A percentile compares a stretch with the other conserved stretches of the same genome.
Evolutionary conservation across 2,797 vertebrate species (phyloP).

Genomic region (Perdix hodgsoniae): DNA sequence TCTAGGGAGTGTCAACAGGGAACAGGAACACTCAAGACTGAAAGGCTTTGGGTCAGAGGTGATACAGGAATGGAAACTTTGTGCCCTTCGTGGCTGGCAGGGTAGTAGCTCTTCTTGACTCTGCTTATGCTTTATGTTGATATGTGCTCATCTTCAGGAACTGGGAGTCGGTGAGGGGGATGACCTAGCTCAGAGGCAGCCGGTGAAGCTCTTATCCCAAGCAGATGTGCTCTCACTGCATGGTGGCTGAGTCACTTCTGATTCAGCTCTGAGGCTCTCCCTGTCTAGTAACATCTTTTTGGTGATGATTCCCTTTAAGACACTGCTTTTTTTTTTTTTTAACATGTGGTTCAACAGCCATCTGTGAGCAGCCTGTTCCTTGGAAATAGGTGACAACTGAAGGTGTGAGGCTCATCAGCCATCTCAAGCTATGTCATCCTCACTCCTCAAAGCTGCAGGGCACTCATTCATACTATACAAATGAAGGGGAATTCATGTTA

Average conservation of each 20-base stretch:
- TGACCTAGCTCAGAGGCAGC: not conserved
- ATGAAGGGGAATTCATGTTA: not conserved
- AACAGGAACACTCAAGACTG: not conserved
- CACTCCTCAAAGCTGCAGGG: not conserved
- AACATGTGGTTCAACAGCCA: not conserved
- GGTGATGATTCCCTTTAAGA: not conserved
- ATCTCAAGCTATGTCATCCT: not conserved
- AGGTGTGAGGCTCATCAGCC: not conserved
- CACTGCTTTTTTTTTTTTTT: not conserved
- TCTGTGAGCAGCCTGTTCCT: not conserved
- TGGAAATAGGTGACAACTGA: not conserved
- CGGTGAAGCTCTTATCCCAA: not conserved
- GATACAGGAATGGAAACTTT: not conserved
- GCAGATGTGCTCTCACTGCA: accelerated
- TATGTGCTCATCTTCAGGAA: not conserved
- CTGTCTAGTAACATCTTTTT: not conserved
- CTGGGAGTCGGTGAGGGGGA: not conserved
- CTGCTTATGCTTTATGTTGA: accelerated
- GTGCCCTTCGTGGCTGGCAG: not conserved
- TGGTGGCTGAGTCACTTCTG: not conserved
- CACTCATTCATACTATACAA: not conserved
- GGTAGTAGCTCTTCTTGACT: not conserved
- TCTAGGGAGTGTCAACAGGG: not conserved
- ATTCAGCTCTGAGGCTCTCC: not conserved
- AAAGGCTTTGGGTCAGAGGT: not conserved